phyloP scores from a whole-genome alignment of 2,797 vertebrate species.

The Lepidocolaptes lacrymiger region DNA sequence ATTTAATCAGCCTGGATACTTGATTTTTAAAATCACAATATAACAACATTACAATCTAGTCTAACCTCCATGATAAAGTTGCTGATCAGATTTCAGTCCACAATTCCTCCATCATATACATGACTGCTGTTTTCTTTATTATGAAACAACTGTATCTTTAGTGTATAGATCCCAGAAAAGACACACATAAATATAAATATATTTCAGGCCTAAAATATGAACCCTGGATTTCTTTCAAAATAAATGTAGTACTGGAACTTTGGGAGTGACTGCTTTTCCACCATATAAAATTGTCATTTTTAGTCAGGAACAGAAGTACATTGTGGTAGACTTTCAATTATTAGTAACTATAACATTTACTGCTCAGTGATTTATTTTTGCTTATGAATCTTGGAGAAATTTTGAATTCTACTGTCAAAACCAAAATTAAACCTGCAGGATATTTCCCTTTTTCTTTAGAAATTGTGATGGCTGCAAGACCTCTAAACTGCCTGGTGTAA shows the following conservation, averaged over 20 bases:
- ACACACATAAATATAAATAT: not conserved
- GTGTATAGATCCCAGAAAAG: not conserved
- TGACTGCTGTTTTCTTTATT: not conserved
- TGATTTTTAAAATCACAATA: not conserved
- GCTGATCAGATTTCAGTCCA: not conserved
- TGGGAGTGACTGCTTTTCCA: rapidly evolving
- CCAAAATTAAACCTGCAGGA: not conserved
- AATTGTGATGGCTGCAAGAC: not conserved
- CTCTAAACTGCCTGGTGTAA: not conserved
- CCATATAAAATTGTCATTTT: not conserved
- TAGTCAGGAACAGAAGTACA: not conserved
- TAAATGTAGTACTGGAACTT: not conserved
- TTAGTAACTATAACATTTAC: not conserved
- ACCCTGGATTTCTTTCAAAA: not conserved
- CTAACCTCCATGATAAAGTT: not conserved
- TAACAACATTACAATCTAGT: not conserved
- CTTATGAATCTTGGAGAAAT: not conserved
- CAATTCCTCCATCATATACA: not conserved
- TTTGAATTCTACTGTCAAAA: not conserved
- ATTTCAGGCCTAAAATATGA: not conserved
- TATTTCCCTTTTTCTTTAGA: not conserved
- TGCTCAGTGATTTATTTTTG: not conserved
- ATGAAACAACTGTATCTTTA: not conserved
- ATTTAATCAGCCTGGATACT: not conserved
- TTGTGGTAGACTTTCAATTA: not conserved